Conservation (phyloP, 1,140 invertebrate species). For the Neomicropteryx cornuta region DNA sequence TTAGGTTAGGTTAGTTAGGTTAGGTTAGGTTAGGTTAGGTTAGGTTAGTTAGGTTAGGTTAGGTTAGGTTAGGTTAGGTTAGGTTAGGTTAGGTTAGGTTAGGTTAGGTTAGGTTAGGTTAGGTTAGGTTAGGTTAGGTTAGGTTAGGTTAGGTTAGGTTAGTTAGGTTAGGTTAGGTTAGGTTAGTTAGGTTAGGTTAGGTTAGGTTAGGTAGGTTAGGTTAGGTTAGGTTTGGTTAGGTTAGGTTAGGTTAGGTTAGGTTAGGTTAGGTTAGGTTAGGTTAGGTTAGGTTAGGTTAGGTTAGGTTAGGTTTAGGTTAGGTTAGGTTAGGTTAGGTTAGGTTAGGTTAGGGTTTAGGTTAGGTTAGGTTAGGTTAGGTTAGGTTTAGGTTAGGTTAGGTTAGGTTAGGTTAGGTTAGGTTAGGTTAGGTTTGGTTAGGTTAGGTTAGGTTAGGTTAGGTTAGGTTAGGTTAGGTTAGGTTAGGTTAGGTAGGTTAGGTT, state of each 20-base stretch:
- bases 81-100: too few relatives aligned
- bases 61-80: too few relatives aligned
- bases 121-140: too few relatives aligned
- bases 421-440: slow-evolving; percentile 13
- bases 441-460: slow-evolving; percentile 4
- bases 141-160: too few relatives aligned
- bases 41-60: too few relatives aligned
- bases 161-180: too few relatives aligned
- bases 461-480: slow-evolving; percentile 1
- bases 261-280: neutral
- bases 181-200: too few relatives aligned
- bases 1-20: too few relatives aligned
- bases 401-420: slow-evolving; percentile 15
- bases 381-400: slow-evolving; percentile 15
- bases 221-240: neutral
- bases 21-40: too few relatives aligned
- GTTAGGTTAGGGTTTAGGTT: slow-evolving; percentile 5
- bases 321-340: neutral
- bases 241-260: neutral
- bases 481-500: slow-evolving; percentile 6
- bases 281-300: neutral
- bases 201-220: neutral
- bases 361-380: slow-evolving; percentile 18
- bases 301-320: neutral
- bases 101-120: too few relatives aligned